phyloP scores from a whole-genome alignment of 2,113 vertebrate genomes.

The Romanogobio albipinnatus region DNA sequence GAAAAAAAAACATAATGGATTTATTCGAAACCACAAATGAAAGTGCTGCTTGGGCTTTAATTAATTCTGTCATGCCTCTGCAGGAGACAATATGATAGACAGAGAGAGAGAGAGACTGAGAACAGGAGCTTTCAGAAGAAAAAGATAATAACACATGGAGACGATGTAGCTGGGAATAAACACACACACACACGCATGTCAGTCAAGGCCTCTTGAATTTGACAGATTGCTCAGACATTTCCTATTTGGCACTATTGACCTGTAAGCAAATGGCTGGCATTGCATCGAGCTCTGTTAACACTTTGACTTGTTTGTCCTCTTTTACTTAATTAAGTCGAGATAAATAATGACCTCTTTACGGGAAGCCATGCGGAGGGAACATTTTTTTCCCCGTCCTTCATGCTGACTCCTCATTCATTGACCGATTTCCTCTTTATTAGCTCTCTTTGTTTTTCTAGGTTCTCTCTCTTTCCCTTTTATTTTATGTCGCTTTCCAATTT shows the following conservation, averaged over 20 bases:
- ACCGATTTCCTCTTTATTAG: neutral
- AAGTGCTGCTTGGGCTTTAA: too few relatives aligned
- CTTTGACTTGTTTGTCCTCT: constrained; percentile 74
- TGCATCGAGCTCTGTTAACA: constrained; percentile 66
- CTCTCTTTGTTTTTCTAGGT: neutral
- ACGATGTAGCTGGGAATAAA: too few relatives aligned
- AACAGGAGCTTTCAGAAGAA: too few relatives aligned
- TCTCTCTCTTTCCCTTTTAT: neutral
- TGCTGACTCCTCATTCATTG: constrained; percentile 18
- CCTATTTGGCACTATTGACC: constrained; percentile 64
- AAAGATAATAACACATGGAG: too few relatives aligned
- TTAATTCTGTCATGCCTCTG: too few relatives aligned
- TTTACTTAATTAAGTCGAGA: constrained; percentile 76
- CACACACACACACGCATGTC: too few relatives aligned
- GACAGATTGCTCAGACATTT: constrained; percentile 56
- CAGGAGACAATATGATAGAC: too few relatives aligned
- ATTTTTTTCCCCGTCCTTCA: neutral
- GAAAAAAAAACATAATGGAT: too few relatives aligned
- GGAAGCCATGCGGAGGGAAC: constrained; percentile 60
- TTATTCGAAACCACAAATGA: too few relatives aligned
- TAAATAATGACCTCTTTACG: constrained; percentile 72
- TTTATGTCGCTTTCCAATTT: neutral
- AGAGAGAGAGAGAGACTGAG: too few relatives aligned
- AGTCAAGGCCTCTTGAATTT: constrained; percentile 21
- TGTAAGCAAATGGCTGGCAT: constrained; percentile 54